Percentiles rank a stretch among this genome's conserved stretches.
Evolutionary conservation across 2,797 vertebrate species (phyloP).

Genomic region (Spizella passerina): DNA sequence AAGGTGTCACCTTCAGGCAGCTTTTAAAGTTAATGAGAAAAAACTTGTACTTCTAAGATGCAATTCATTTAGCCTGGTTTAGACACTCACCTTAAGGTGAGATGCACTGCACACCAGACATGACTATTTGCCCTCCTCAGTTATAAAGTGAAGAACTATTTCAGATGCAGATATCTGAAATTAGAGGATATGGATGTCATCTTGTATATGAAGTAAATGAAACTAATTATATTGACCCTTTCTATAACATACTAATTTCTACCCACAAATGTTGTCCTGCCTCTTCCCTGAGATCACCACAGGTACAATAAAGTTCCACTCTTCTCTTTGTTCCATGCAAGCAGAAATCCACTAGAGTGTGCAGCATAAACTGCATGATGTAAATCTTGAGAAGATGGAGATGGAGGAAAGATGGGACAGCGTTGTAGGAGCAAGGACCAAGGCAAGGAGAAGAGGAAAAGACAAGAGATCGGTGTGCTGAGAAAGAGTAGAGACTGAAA

Average conservation of each 20-base stretch:
- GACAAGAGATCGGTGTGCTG: not conserved
- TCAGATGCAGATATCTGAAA: not conserved
- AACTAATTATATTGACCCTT: not conserved
- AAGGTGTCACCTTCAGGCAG: not conserved
- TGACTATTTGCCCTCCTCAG: not conserved
- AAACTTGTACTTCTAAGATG: not conserved
- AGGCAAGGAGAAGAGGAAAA: not conserved
- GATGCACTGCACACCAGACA: not conserved
- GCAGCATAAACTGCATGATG: not conserved
- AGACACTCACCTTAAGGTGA: not conserved
- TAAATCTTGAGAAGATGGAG: not conserved
- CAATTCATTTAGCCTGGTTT: slow-evolving; percentile 10
- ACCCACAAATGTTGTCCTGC: not conserved
- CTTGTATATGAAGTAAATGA: not conserved
- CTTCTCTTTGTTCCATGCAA: not conserved
- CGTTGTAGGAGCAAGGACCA: not conserved
- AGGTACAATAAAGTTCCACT: not conserved
- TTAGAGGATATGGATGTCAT: not conserved
- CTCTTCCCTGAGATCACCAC: not conserved
- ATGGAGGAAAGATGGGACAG: not conserved
- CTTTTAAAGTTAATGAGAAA: not conserved
- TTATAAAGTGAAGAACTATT: not conserved
- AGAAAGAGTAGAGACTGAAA: not conserved
- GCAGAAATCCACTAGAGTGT: not conserved
- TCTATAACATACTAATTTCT: not conserved